Percentiles rank a stretch among this genome's conserved stretches.
Conservation (phyloP, 2,113 vertebrate genomes). For the Aythya baeri region DNA sequence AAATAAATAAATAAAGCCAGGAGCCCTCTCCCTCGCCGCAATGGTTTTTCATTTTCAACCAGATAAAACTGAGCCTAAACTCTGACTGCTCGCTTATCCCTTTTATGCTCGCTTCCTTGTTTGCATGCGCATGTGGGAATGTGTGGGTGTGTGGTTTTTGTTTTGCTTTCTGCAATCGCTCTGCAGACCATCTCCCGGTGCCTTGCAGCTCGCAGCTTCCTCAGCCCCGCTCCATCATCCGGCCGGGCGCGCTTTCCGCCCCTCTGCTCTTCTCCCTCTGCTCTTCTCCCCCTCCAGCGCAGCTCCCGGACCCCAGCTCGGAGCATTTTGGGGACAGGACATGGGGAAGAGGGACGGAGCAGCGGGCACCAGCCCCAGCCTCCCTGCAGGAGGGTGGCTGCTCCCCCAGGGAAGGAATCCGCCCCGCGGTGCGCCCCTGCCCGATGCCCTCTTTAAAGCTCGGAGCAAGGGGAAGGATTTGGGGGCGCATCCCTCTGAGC, state of each 20-base stretch:
- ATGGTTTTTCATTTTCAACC: conserved; percentile 41
- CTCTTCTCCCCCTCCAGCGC: too few relatives aligned
- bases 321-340: too few relatives aligned
- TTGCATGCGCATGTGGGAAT: neutral
- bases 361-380: neutral
- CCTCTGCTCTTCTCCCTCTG: neutral
- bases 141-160: conserved; percentile 9
- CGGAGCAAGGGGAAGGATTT: fast-evolving
- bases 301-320: neutral
- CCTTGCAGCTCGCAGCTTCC: neutral
- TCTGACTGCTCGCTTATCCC: neutral
- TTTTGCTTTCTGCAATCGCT: neutral
- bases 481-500: neutral
- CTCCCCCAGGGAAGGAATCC: neutral
- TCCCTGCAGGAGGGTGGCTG: neutral
- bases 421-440: fast-evolving
- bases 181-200: neutral
- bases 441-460: neutral
- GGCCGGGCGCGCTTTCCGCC: fast-evolving
- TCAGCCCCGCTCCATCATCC: neutral
- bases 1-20: neutral
- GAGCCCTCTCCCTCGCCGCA: neutral
- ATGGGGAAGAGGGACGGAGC: neutral
- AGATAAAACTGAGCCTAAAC: neutral
- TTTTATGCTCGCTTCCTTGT: neutral